Evolutionary conservation across 1,140 invertebrate genomes (phyloP), one percentile per base, ranked within the genome.

Genomic region (Tetragonula clypearis): DNA sequence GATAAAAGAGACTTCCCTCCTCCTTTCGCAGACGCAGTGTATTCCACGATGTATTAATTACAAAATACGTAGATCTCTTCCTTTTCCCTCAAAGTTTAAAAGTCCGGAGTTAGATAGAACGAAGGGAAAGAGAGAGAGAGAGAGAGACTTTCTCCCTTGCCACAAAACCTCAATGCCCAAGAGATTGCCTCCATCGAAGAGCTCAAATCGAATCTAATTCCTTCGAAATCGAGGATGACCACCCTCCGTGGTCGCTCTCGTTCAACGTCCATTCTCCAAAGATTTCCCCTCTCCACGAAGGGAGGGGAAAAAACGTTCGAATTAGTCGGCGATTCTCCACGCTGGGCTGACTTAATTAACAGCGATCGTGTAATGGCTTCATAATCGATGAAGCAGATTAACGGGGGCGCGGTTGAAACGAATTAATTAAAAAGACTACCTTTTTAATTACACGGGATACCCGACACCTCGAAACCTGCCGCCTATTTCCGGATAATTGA

Each of bases 371-470:
- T 58, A 74, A 82, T 55, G 15, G 41, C 19, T 58, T 41, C n/a
- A 41, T 60, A 53, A 73, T 81, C 69, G 68, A 6, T 60, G 23
- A 26, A 21, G 23, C 41, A 56, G 23, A 82, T 75, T 65, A 35
- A 11, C 58, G 5, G 0, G 41, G 12, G 2, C 17, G 53, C 23
- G 53, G 66, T 82, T 76, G 35, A 30, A 66, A 75, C 72, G 71
- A 76, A 82, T 66, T 76, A 66, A 76, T 82, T 82, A 76, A 76
- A 76, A 82, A 53, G 73, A 19, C 15, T 58, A 69, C 23, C 21
- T 26, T 77, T 77, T 58, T 23, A 58, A 69, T 68, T 21, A 58
- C 30, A 53, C 53, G n/a, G 26, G 8, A 26, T n/a, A 72, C 12
- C 35, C 49, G 6, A 35, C 68, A 56, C n/a, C 60, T 23, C 11